Evolutionary conservation across 2,113 vertebrate species (phyloP).

Genomic region (Hyla sarda): DNA sequence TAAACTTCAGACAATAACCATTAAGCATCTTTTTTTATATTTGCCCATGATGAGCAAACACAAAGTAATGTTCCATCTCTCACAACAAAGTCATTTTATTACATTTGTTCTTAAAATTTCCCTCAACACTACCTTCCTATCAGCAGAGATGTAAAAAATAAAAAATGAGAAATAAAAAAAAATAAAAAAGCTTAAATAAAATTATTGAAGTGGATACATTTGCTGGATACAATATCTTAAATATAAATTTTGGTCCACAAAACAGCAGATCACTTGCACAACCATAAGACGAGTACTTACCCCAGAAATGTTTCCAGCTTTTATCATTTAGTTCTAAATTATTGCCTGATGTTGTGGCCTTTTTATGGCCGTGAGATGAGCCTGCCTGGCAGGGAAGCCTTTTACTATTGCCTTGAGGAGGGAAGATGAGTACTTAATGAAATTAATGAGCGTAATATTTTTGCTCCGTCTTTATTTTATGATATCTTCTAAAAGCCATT

Average conservation of each 20-base stretch:
- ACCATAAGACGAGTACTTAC: neutral
- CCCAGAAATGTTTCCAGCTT: neutral
- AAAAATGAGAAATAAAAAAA: neutral
- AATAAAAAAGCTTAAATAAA: neutral
- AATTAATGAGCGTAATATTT: slow-evolving; percentile 8
- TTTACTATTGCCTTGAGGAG: neutral
- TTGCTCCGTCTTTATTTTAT: slow-evolving; percentile 1
- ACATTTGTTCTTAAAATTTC: neutral
- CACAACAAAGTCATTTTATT: neutral
- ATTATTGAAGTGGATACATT: neutral
- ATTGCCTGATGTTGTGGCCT: neutral
- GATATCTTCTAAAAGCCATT: slow-evolving; percentile 9
- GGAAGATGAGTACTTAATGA: slow-evolving; percentile 11
- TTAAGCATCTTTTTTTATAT: neutral
- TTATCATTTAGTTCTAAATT: neutral
- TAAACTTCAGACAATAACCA: neutral
- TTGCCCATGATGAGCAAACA: neutral
- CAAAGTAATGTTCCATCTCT: neutral
- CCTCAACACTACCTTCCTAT: neutral
- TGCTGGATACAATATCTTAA: neutral
- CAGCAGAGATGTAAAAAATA: neutral
- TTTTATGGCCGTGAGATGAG: neutral
- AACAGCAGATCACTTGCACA: neutral
- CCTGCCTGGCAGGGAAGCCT: neutral
- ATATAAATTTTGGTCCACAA: neutral